Evolutionary conservation across 2,797 vertebrate genomes (phyloP).

Genomic region (Dromococcyx pavoninus): DNA sequence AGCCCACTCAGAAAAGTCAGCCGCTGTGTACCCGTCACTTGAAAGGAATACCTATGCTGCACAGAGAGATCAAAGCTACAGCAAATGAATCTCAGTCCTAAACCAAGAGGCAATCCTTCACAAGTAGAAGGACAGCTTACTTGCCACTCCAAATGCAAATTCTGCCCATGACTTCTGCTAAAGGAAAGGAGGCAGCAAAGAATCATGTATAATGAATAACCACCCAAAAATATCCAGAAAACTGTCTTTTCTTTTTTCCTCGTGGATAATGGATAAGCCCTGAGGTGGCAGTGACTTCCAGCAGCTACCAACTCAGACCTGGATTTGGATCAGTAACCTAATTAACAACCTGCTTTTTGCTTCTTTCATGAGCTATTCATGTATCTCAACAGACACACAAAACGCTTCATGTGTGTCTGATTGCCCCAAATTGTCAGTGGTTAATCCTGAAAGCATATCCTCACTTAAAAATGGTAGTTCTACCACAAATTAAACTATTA

Average conservation of each 20-base stretch:
- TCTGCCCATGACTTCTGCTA: not conserved
- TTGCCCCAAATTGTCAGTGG: slow-evolving; percentile 17
- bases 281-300: slow-evolving; percentile 1
- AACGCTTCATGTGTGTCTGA: not conserved
- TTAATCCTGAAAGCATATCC: slow-evolving; percentile 1
- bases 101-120: not conserved
- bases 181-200: slow-evolving; percentile 15
- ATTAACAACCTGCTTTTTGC: not conserved
- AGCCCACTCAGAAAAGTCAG: not conserved
- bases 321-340: not conserved
- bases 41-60: not conserved
- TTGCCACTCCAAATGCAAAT: not conserved
- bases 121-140: not conserved
- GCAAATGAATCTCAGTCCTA: not conserved
- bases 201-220: slow-evolving; percentile 27
- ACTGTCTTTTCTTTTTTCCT: not conserved
- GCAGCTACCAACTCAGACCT: slow-evolving; percentile 8
- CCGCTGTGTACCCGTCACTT: not conserved
- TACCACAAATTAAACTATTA: slow-evolving; percentile 60
- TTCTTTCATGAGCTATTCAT: not conserved
- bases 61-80: not conserved
- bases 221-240: slow-evolving; percentile 26
- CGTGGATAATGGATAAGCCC: slow-evolving; percentile 37
- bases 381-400: not conserved
- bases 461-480: slow-evolving; percentile 11